phyloP scores from a whole-genome alignment of 2,797 vertebrate genomes.

The Poeciliopsis paucimaculata region DNA sequence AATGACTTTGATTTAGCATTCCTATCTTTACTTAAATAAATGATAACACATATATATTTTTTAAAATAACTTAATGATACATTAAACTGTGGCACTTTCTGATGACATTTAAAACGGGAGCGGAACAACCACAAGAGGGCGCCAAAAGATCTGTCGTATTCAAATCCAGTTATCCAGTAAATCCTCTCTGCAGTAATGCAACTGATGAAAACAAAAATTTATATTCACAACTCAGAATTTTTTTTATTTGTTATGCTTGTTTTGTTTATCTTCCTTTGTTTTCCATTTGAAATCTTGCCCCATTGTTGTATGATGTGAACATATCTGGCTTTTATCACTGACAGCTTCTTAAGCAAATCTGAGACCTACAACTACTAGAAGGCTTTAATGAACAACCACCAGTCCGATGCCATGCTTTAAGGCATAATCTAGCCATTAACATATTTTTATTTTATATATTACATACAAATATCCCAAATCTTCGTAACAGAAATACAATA shows the following conservation, averaged over 20 bases:
- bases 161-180: not conserved
- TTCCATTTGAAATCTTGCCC: not conserved
- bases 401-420: not conserved
- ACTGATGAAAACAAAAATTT: not conserved
- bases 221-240: no score
- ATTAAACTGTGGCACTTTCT: not conserved
- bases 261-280: not conserved
- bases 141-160: not conserved
- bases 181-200: not conserved
- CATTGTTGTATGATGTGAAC: not conserved
- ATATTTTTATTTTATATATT: not conserved
- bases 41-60: not conserved
- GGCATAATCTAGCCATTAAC: not conserved
- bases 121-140: conserved; percentile 1
- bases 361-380: not conserved
- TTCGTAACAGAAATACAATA: not conserved
- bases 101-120: not conserved
- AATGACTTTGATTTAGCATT: not conserved
- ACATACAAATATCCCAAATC: not conserved
- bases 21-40: not conserved
- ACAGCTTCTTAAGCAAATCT: not conserved
- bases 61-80: not conserved
- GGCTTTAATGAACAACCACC: not conserved
- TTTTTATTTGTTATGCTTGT: not conserved
- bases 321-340: not conserved